Base-by-base conservation (phyloP, 2,113 vertebrate genomes). In the Rhinichthys klamathensis region DNA sequence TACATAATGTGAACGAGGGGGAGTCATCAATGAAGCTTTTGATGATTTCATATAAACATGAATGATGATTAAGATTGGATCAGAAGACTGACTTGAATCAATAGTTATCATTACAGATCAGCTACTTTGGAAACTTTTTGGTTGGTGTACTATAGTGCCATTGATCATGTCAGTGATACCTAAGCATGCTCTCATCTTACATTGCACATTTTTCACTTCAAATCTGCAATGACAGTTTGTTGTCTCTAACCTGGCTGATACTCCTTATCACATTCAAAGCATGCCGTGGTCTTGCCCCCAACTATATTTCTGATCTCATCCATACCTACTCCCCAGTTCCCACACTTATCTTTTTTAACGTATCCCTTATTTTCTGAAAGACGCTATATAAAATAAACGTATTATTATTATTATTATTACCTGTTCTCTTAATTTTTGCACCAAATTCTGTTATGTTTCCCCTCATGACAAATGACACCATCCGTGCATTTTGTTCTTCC, bases 1-100 rank as follows among this genome's bases (percentile, higher is more conserved):
- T 89, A 85, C 80, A 70, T 87, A 87, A 87, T 46, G 9, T 25
- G 21, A 76, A 69, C 11, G 74, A 79, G 80, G 74, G 88, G 80
- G 83, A 63, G 83, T 82, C 11, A 84, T 56, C 56, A 61, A 69
- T 44, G 12, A n/a, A 73, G 46, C 74, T 72, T 41, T 49, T 44
- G 78, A 70, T 88, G 12, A 67, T 70, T 60, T 83, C 80, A 73
- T 38, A 80, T 13, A 79, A 67, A 65, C 30, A 51, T 41, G 21
- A 75, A 30, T 49, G 8, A 78, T 6, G 16, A 73, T 41, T 3
- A 72, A 63, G 8, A 61, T n/a, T 38, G 12, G n/a, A 44, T 73
- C 38, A 73, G 38, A 74, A 74, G 11, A 8, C 41, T 49, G 60
- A 58, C 9, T 58, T 81, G 60, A 67, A 69, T 75, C 72, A 56